Conservation (phyloP, 2,888 invertebrate species). For the Slavum lentiscoides region DNA sequence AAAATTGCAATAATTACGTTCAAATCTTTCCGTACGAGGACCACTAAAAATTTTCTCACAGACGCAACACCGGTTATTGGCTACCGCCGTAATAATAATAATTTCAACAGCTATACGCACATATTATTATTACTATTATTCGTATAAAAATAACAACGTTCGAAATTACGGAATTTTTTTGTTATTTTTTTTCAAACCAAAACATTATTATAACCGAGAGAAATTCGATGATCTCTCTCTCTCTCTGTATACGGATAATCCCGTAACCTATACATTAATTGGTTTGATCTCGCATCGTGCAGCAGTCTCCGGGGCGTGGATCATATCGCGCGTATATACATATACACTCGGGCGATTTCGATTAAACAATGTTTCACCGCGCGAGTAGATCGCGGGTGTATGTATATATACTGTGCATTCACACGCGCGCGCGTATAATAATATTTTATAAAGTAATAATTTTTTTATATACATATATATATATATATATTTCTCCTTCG, state of each 20-base stretch:
- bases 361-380: conserved; percentile 25
- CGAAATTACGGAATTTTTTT: no score
- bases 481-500: background rate
- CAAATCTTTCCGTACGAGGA: no score
- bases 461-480: conserved; percentile 4
- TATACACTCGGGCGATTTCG: conserved; percentile 15
- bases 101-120: no score
- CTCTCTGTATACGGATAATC: background rate
- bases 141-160: no score
- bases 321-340: no score
- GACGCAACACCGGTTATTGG: no score
- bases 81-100: no score
- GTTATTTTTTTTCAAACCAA: background rate
- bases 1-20: no score
- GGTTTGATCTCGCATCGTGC: background rate
- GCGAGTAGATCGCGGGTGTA: background rate
- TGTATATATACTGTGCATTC: background rate
- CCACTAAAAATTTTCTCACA: no score
- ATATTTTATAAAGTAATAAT: background rate
- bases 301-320: conserved; percentile 1
- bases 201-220: background rate
- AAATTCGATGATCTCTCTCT: background rate
- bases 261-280: conserved; percentile 11
- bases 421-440: background rate
- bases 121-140: no score